Evolutionary conservation across 2,113 vertebrate species (phyloP).

Genomic region (Siniperca knerii): DNA sequence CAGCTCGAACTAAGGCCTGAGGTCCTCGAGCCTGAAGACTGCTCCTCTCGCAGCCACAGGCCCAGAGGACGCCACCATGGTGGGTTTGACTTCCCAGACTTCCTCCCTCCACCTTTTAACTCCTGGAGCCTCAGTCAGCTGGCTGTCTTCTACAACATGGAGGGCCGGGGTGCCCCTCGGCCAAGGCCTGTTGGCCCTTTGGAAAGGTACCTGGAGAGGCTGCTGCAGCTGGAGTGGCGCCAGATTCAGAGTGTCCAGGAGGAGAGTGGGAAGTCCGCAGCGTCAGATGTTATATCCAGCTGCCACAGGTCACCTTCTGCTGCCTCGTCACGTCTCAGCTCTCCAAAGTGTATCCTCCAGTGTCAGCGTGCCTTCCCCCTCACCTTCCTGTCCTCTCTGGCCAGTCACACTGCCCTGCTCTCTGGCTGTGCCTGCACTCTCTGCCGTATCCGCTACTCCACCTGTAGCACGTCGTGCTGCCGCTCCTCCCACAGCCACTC

Average conservation of each 20-base stretch:
- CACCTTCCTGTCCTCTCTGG: constrained; percentile 78
- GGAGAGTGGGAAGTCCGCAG: constrained; percentile 76
- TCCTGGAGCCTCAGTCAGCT: constrained; percentile 90
- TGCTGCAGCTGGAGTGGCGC: constrained; percentile 91
- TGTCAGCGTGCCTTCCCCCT: constrained; percentile 84
- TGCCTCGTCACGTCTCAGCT: constrained; percentile 78
- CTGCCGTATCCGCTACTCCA: constrained; percentile 63
- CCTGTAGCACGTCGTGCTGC: constrained; percentile 55
- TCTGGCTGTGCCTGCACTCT: constrained; percentile 63
- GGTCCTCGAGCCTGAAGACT: constrained; percentile 79
- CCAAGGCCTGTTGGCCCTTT: constrained; percentile 81
- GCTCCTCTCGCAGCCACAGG: constrained; percentile 44
- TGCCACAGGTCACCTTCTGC: constrained; percentile 75
- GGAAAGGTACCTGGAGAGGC: constrained; percentile 87
- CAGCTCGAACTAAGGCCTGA: constrained; percentile 90
- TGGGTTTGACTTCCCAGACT: constrained; percentile 86
- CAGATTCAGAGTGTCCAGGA: constrained; percentile 87
- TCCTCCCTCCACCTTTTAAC: constrained; percentile 91
- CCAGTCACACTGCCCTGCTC: constrained; percentile 61
- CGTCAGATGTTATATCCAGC: constrained; percentile 29
- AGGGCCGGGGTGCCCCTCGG: constrained; percentile 66
- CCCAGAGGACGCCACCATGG: constrained; percentile 40
- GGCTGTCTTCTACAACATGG: constrained; percentile 83
- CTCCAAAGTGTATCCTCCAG: constrained; percentile 83
- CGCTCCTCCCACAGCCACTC: constrained; percentile 53